These are phyloP conservation scores for Hermatobates lingyangjiaoensis DNA, from an alignment of 1,140 invertebrate species.

Conservation along the genomic window DNA sequence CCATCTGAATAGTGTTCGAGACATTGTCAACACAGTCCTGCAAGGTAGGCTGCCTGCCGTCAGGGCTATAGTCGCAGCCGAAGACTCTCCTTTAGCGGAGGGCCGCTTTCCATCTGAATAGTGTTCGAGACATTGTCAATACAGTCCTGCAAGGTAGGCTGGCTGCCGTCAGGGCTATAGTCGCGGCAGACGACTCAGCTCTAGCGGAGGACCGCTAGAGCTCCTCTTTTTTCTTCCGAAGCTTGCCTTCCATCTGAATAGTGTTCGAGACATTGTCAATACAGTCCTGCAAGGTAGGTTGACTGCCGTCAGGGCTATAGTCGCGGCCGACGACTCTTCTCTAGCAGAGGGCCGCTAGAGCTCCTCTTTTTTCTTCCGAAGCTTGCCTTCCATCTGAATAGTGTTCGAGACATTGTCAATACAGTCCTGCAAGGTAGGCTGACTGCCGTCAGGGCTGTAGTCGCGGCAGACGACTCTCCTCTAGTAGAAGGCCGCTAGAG, in stretches of 20 bases:
- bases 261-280: conserved; percentile 70
- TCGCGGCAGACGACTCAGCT: conserved; percentile 44
- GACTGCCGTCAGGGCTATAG: conserved; percentile 28
- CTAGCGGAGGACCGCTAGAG: too few species aligned
- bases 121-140: conserved; percentile 70
- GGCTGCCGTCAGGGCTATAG: conserved; percentile 28
- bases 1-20: conserved; percentile 74
- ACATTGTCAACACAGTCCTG: conserved; percentile 65
- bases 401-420: conserved; percentile 70
- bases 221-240: conserved; percentile 72
- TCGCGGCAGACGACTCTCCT: conserved; percentile 44
- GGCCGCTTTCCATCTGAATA: conserved; percentile 84
- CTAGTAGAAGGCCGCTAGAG: too few species aligned
- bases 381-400: conserved; percentile 78
- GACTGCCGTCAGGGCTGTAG: conserved; percentile 28
- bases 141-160: conserved; percentile 44
- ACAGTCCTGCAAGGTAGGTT: conserved; percentile 44
- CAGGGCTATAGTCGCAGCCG: conserved; percentile 35
- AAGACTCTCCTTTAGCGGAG: conserved; percentile 43
- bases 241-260: conserved; percentile 78
- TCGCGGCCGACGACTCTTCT: conserved; percentile 44
- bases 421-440: conserved; percentile 44
- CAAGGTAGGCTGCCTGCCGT: conserved; percentile 31
- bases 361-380: conserved; percentile 72
- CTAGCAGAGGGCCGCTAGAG: too few species aligned